Conservation (phyloP, 1,140 invertebrate species). For the Drosophila quadrilineata region DNA sequence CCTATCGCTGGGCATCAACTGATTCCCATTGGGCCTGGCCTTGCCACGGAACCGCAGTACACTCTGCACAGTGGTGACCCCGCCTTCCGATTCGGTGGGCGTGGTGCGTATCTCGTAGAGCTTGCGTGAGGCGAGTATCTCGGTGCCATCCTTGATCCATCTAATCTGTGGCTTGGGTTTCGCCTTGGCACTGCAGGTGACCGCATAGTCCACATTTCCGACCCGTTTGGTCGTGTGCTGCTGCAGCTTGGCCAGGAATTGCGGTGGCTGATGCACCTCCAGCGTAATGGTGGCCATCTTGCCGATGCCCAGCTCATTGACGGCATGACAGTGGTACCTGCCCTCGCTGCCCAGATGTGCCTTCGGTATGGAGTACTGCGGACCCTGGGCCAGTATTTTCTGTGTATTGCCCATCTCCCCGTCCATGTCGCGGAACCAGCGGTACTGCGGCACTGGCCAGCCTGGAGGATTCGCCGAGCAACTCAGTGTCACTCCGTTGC, state of each 20-base stretch:
- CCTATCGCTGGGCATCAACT: conserved; percentile 91
- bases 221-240: conserved; percentile 90
- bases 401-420: conserved; percentile 83
- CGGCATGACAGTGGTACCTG: conserved; percentile 93
- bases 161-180: conserved; percentile 91
- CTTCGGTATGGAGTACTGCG: conserved; percentile 91
- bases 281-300: conserved; percentile 90
- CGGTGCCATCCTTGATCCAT: conserved; percentile 93
- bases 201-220: conserved; percentile 90
- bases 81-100: conserved; percentile 87
- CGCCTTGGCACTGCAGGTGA: conserved; percentile 91
- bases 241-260: conserved; percentile 90
- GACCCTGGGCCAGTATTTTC: conserved; percentile 87
- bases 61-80: conserved; percentile 91
- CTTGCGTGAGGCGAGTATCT: conserved; percentile 88
- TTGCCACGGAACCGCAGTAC: conserved; percentile 90
- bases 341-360: conserved; percentile 92
- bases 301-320: conserved; percentile 93
- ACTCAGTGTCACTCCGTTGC: conserved; percentile 90
- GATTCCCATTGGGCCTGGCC: conserved; percentile 87
- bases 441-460: conserved; percentile 92
- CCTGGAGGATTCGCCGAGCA: conserved; percentile 93
- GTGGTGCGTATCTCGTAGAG: conserved; percentile 91
- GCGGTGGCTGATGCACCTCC: conserved; percentile 92
- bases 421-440: conserved; percentile 91